Percentiles rank a stretch among this genome's conserved stretches.
Conservation (phyloP, 2,888 invertebrate species). For the Agrochola lychnidis region DNA sequence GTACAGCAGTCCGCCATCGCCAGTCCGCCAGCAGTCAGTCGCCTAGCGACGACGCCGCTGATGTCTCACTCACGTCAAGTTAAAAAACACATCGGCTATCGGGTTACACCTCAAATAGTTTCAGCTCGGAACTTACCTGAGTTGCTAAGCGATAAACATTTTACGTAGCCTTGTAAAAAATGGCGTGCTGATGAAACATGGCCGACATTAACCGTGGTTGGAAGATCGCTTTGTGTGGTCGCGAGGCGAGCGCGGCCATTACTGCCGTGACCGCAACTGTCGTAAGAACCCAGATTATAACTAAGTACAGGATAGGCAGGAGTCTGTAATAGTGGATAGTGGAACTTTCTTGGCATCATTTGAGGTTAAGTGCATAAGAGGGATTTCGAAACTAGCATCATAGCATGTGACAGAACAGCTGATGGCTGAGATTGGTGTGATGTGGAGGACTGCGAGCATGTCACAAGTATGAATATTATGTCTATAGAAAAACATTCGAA, state of each 20-base stretch:
- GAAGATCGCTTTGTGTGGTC: conserved; percentile 51
- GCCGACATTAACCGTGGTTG: conserved; percentile 2
- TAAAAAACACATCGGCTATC: conserved; percentile 33
- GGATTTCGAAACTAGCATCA: background rate
- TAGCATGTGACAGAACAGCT: background rate
- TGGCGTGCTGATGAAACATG: conserved; percentile 22
- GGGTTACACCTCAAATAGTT: conserved; percentile 40
- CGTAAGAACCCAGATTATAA: conserved; percentile 9
- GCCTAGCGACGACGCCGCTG: conserved; percentile 11
- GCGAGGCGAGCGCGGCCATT: conserved; percentile 26
- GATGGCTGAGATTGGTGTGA: background rate
- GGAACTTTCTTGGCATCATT: background rate
- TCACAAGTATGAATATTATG: background rate
- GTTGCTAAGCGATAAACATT: conserved; percentile 32
- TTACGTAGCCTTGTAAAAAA: conserved; percentile 40
- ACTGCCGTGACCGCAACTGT: conserved; percentile 30
- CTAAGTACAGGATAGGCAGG: conserved; percentile 9
- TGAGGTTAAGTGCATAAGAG: background rate
- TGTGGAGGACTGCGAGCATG: background rate
- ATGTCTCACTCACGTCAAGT: background rate
- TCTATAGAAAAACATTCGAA: background rate
- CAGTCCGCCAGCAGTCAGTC: conserved; percentile 19
- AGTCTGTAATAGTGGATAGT: background rate
- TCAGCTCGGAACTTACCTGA: conserved; percentile 41
- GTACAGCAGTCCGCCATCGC: conserved; percentile 8